Percentiles rank a stretch among this genome's conserved stretches.
phyloP scores from a whole-genome alignment of 2,888 invertebrate genomes.

The Acleris holmiana region DNA sequence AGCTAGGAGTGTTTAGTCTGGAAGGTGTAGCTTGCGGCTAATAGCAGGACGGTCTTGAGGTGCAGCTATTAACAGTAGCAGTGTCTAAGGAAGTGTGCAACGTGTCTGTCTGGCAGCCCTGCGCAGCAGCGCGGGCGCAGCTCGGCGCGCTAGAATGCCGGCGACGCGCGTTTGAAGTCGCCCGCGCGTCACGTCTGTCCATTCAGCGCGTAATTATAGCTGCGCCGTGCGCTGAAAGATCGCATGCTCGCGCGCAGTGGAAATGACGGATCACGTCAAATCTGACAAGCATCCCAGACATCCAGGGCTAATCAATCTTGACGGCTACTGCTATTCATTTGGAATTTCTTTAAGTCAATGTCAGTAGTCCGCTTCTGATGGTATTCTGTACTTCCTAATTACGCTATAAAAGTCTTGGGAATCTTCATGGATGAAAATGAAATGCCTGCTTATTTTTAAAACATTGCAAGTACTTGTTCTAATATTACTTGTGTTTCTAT shows the following conservation, averaged over 20 bases:
- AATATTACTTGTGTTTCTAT: slow-evolving; percentile 30
- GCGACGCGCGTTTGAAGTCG: slow-evolving; percentile 58
- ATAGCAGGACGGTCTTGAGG: background rate
- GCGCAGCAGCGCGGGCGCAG: slow-evolving; percentile 28
- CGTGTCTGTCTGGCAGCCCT: background rate
- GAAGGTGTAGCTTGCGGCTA: background rate
- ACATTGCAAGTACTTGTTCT: slow-evolving; percentile 16
- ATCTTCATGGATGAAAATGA: too few species aligned
- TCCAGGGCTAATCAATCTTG: slow-evolving; percentile 15
- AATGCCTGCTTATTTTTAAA: background rate
- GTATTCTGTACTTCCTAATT: background rate
- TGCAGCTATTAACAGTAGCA: too few species aligned
- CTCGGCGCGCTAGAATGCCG: slow-evolving; percentile 54
- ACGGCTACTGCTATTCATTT: background rate
- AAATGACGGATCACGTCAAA: slow-evolving; percentile 35
- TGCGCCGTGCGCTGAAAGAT: slow-evolving; percentile 27
- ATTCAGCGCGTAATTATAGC: slow-evolving; percentile 51
- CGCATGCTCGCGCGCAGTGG: slow-evolving; percentile 8
- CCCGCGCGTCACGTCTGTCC: slow-evolving; percentile 40
- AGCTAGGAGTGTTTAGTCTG: background rate
- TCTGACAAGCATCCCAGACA: slow-evolving; percentile 22
- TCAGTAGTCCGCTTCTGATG: background rate
- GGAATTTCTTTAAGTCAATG: background rate
- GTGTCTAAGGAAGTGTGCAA: background rate
- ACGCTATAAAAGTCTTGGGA: too few species aligned